phyloP scores from a whole-genome alignment of 1,140 invertebrate genomes.

The Apolygus lucorum region DNA sequence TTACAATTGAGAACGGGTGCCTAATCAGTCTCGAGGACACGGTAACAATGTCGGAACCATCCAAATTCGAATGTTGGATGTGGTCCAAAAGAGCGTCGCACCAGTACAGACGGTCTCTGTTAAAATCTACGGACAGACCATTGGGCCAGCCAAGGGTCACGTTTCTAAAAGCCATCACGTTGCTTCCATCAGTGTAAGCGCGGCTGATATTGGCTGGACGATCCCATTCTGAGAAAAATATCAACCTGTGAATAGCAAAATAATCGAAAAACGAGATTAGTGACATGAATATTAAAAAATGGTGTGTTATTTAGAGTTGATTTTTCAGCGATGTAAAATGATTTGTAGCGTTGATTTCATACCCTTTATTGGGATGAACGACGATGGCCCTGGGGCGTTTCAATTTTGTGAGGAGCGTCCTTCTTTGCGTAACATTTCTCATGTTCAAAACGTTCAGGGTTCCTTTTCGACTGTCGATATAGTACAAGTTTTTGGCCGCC shows the following conservation, averaged over 20 bases:
- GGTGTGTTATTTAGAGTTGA: slow-evolving; percentile 1
- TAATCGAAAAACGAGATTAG: neutral
- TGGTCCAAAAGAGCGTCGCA: slow-evolving; percentile 91
- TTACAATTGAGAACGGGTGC: slow-evolving; percentile 94
- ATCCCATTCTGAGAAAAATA: slow-evolving; percentile 96
- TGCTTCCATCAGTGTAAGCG: slow-evolving; percentile 78
- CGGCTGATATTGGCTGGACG: slow-evolving; percentile 90
- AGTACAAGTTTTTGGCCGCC: slow-evolving; percentile 95
- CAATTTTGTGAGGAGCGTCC: slow-evolving; percentile 77
- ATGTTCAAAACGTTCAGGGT: slow-evolving; percentile 89
- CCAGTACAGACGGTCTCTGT: slow-evolving; percentile 81
- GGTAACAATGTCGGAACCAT: slow-evolving; percentile 86
- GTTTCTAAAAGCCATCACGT: slow-evolving; percentile 80
- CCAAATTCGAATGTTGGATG: slow-evolving; percentile 89
- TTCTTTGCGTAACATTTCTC: slow-evolving; percentile 68
- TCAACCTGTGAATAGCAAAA: slow-evolving; percentile 44
- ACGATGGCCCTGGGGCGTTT: slow-evolving; percentile 91
- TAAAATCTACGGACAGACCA: slow-evolving; percentile 86
- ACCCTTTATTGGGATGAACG: slow-evolving; percentile 89
- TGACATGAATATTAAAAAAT: neutral
- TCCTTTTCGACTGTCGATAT: slow-evolving; percentile 92
- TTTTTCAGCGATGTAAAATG: no score
- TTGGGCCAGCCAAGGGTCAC: slow-evolving; percentile 94
- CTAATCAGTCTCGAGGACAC: slow-evolving; percentile 80
- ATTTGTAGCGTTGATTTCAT: no score